phyloP scores from a whole-genome alignment of 2,888 invertebrate species.

The Amphiduros pacificus region DNA sequence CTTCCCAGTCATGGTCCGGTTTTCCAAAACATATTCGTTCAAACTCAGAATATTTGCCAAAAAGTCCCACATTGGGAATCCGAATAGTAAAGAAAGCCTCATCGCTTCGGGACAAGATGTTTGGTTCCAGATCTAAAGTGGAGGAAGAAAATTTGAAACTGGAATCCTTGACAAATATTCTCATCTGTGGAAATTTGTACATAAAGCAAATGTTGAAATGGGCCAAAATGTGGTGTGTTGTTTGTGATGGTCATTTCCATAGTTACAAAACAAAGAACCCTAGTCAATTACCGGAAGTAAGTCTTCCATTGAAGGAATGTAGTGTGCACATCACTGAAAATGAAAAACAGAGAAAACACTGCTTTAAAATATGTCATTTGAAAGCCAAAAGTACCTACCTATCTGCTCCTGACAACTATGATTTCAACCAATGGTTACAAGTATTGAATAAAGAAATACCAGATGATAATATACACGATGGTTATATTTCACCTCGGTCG shows the following conservation, averaged over 20 bases:
- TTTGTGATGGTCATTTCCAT: conserved; percentile 44
- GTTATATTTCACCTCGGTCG: too few relatives aligned
- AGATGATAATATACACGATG: too few relatives aligned
- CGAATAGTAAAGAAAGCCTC: conserved; percentile 38
- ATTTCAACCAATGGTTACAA: conserved; percentile 41
- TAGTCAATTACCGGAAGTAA: conserved; percentile 36
- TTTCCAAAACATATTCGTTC: too few relatives aligned
- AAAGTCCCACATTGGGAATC: too few relatives aligned
- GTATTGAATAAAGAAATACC: conserved; percentile 42
- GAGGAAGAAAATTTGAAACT: neutral
- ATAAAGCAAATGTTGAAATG: conserved; percentile 37
- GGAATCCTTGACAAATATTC: neutral
- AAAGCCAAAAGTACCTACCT: conserved; percentile 39
- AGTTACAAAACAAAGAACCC: conserved; percentile 38
- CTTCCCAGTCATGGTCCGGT: too few relatives aligned
- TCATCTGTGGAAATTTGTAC: conserved; percentile 30
- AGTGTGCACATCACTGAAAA: conserved; percentile 34
- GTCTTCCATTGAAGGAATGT: conserved; percentile 36
- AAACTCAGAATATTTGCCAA: too few relatives aligned
- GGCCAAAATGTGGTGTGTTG: conserved; percentile 41
- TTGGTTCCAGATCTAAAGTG: conserved; percentile 21
- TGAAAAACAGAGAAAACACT: conserved; percentile 32
- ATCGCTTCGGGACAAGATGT: conserved; percentile 40
- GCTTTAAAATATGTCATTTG: conserved; percentile 40
- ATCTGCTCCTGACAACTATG: conserved; percentile 35